Percentiles rank a stretch among this genome's conserved stretches.
These are phyloP conservation scores for Setophaga coronata DNA, from an alignment of 2,113 vertebrate genomes.

Conservation along the genomic window DNA sequence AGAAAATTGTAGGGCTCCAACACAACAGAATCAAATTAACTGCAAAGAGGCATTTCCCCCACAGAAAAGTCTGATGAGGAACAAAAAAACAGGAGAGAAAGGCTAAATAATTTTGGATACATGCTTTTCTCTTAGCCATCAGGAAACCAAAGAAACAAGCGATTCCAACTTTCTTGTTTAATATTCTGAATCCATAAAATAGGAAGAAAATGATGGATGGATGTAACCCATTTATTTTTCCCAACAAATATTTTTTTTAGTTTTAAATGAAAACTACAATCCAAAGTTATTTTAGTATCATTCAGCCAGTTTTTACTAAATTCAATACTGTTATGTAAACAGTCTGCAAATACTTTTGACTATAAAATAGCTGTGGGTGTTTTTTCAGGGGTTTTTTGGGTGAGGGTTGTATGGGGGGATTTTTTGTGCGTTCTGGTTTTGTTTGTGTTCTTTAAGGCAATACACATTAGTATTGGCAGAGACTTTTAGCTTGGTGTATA, in stretches of 20 bases:
- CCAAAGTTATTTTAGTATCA: neutral
- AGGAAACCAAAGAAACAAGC: neutral
- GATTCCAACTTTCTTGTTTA: neutral
- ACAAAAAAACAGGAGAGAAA: neutral
- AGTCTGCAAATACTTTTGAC: neutral
- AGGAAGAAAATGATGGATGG: neutral
- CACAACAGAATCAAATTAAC: neutral
- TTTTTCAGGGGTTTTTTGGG: neutral
- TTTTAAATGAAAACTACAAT: neutral
- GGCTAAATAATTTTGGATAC: no score
- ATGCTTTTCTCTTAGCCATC: neutral
- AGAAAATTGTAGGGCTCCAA: neutral
- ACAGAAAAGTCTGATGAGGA: neutral
- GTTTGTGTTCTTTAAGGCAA: neutral
- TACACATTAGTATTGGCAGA: neutral
- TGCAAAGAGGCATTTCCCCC: neutral
- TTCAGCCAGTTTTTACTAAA: neutral
- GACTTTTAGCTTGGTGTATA: neutral
- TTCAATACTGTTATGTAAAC: neutral
- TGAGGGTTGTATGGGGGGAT: accelerated
- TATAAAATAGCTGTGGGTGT: neutral
- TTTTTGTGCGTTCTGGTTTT: neutral
- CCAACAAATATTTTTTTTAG: neutral
- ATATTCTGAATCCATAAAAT: neutral
- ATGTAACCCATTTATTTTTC: neutral